A percentile compares a stretch with the other conserved stretches of the same genome.
These are phyloP conservation scores for Hirudo medicinalis DNA, from an alignment of 1,140 invertebrate genomes.

Conservation along the genomic window DNA sequence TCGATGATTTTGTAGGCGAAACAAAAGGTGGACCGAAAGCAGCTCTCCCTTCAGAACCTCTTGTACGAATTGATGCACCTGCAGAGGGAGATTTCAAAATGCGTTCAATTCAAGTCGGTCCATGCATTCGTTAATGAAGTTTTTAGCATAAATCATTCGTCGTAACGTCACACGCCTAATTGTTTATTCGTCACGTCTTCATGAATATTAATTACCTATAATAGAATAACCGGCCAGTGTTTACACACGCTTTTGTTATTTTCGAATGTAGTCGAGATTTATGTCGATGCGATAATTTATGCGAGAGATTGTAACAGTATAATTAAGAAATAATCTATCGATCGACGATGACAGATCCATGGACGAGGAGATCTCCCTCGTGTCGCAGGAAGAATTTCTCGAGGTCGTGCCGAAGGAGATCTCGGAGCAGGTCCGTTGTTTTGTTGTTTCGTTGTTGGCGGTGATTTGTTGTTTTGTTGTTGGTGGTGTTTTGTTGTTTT, in stretches of 20 bases:
- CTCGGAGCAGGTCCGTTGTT: conserved; percentile 51
- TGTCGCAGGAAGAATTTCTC: conserved; percentile 71
- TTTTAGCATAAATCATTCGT: not conserved
- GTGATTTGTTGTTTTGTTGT: conserved; percentile 1
- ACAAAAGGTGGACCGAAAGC: conserved; percentile 70
- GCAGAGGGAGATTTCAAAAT: conserved; percentile 81
- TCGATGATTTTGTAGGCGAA: conserved; percentile 49
- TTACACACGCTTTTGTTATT: not conserved
- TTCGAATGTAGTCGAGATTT: not conserved
- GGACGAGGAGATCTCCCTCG: conserved; percentile 79
- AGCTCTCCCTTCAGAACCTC: conserved; percentile 83
- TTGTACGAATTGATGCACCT: conserved; percentile 85
- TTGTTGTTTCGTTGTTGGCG: not conserved
- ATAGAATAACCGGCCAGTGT: not conserved
- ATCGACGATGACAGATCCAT: conserved; percentile 56
- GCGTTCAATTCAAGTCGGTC: conserved; percentile 70
- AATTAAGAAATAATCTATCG: not conserved
- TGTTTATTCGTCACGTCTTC: not conserved
- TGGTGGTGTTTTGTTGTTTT: too few relatives aligned
- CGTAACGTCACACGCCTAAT: not conserved
- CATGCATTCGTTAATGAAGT: conserved; percentile 15
- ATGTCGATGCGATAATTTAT: too few relatives aligned
- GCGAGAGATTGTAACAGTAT: not conserved
- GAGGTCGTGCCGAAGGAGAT: conserved; percentile 60
- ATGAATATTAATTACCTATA: not conserved